Evolutionary conservation across 2,888 invertebrate species (phyloP), one percentile per base, ranked within the genome.

Genomic region (Drosophila tripunctata): DNA sequence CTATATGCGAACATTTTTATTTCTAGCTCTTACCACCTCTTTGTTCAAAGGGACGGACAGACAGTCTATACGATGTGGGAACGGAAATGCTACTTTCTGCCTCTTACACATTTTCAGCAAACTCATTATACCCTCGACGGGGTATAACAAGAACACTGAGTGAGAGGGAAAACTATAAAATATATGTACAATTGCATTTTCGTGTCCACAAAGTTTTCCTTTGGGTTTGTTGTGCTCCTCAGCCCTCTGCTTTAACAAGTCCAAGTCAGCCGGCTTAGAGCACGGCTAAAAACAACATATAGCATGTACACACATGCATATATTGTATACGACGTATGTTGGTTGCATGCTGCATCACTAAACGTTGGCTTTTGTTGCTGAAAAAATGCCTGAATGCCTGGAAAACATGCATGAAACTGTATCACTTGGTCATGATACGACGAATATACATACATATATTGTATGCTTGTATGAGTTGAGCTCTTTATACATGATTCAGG

Each of bases 321-420:
- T 51, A 24, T 36, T 19, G 12, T 17, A 21, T 33, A 15, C 24
- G 22, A 12, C 12, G n/a, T 21, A 14, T 33, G 41, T 27, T 45
- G 33, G 44, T 54, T 64, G 50, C 10, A 57, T 30, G 51, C 41
- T 48, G 41, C 44, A 24, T 30, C 24, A 47, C 51, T 72, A 74
- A 68, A 64, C 52, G 67, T 56, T 65, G 69, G 38, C 64, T 47
- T 77, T 80, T 77, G 81, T 73, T 64, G 54, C 15, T 45, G 47
- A 43, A 44, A 36, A 33, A 52, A 31, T 43, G 71, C 66, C 56
- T 41, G 68, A 77, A 79, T 68, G 79, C 82, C 60, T 44, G 64
- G 47, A 57, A 69, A 81, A 75, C 70, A 70, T 73, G 75, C 67
- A 81, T 64, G 73, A 78, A 78, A 81, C 67, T 67, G 64, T 81